Evolutionary conservation across 2,888 invertebrate genomes (phyloP).

Genomic region (Choristoneura rosaceana): DNA sequence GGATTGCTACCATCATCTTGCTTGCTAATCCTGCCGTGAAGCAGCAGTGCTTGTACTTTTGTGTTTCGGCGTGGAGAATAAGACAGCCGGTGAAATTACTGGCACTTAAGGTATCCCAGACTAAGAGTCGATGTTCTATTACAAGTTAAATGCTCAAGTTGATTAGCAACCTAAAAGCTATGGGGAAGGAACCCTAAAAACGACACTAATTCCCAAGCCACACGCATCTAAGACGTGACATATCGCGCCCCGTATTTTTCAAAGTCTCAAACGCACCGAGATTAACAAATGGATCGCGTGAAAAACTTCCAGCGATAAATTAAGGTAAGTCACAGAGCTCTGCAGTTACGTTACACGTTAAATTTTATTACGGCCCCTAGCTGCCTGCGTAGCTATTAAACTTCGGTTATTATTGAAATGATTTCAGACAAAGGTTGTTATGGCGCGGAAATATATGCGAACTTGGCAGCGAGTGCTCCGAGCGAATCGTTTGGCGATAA

Average conservation of each 20-base stretch:
- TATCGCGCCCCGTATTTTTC: slow-evolving; percentile 57
- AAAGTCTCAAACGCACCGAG: slow-evolving; percentile 60
- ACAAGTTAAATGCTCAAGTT: too few species aligned
- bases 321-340: slow-evolving; percentile 72
- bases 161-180: too few species aligned
- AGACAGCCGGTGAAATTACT: too few species aligned
- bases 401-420: slow-evolving; percentile 81
- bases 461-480: slow-evolving; percentile 60
- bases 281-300: slow-evolving; percentile 75
- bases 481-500: slow-evolving; percentile 53
- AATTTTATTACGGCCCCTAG: slow-evolving; percentile 76
- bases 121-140: too few species aligned
- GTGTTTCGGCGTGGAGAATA: too few species aligned
- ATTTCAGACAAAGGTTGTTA: slow-evolving; percentile 71
- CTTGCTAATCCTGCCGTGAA: too few species aligned
- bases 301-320: slow-evolving; percentile 77
- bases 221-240: slow-evolving; percentile 41
- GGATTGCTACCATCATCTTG: too few species aligned
- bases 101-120: too few species aligned
- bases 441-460: slow-evolving; percentile 62
- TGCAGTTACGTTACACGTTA: slow-evolving; percentile 63
- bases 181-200: not conserved
- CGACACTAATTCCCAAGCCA: slow-evolving; percentile 22
- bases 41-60: too few species aligned
- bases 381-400: slow-evolving; percentile 70